phyloP scores from a whole-genome alignment of 1,140 invertebrate species.

The Fopius arisanus region DNA sequence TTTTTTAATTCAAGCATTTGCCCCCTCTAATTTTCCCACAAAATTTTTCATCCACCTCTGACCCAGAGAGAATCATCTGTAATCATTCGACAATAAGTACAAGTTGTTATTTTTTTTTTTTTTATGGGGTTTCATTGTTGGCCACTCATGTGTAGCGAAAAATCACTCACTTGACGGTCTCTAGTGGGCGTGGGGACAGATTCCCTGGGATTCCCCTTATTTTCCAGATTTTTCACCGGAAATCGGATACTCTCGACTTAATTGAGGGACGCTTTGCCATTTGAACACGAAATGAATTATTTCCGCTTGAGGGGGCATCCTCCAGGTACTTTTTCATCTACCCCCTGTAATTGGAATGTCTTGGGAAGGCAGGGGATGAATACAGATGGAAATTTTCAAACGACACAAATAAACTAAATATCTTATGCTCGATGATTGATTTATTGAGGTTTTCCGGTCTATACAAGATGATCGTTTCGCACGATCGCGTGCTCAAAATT shows the following conservation, averaged over 20 bases:
- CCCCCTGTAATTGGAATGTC: not conserved
- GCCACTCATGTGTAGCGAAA: not conserved
- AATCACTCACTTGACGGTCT: not conserved
- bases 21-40: too few relatives aligned
- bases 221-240: not conserved
- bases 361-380: not conserved
- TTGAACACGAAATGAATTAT: slow-evolving; percentile 5
- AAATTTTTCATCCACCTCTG: too few relatives aligned
- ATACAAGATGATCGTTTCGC: slow-evolving; percentile 14
- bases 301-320: not conserved
- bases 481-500: not conserved
- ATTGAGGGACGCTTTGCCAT: slow-evolving; percentile 11
- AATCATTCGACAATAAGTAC: not conserved
- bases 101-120: not conserved
- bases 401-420: not conserved
- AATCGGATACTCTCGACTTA: slow-evolving; percentile 20
- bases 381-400: not conserved
- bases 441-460: slow-evolving; percentile 26
- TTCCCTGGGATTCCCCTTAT: not conserved
- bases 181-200: not conserved
- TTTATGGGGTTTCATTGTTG: not conserved
- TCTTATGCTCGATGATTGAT: slow-evolving; percentile 17
- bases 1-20: too few relatives aligned
- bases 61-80: not conserved
- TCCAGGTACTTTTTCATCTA: not conserved